Base-by-base conservation (phyloP, 2,888 invertebrate species). In the Urechis unicinctus region DNA sequence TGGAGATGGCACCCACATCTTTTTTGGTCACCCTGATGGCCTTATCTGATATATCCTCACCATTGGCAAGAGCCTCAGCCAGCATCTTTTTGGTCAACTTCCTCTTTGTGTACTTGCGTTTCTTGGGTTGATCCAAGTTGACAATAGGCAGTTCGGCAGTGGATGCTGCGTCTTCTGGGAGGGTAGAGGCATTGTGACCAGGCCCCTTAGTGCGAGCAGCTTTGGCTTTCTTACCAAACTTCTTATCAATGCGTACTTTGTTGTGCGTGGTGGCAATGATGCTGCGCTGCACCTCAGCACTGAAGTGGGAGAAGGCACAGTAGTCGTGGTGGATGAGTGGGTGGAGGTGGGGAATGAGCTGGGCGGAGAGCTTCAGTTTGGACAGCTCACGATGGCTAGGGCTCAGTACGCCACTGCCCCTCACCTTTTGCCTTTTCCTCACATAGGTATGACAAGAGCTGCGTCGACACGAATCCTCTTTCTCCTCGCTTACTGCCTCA, bases 321-420 rank as follows among this genome's bases (percentile, higher is more conserved):
- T 67, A 67, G 51, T 67, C 67, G 47, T 67, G 67, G 54, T 67
- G 66, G 28, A 62, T 59, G 22, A 67, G 55, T 3, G 67, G 66
- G 51, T 67, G 66, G 21, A 59, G 52, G 3, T 21, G 5, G 4
- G 49, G n/a, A 3, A 53, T 47, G 21, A 4, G 4, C 46, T 29
- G 53, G 4, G 47, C 47, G 28, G 29, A 22, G 22, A 29, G 22
- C 31, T 51, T 51, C n/a, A 44, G 25, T 29, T 22, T 9, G 17
- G 21, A 51, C 22, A 55, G 46, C 13, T 47, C 50, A 1, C 45
- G 31, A 22, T 45, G 28, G 24, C 48, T 41, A 9, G 49, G 31
- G 17, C 29, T 55, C 48, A 31, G 24, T 41, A 9, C 43, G n/a
- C 36, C 36, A 9, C 36, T 17, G 9, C 36, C 36, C 36, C 17